phyloP scores from a whole-genome alignment of 2,797 vertebrate genomes.

The Fratercula arctica region DNA sequence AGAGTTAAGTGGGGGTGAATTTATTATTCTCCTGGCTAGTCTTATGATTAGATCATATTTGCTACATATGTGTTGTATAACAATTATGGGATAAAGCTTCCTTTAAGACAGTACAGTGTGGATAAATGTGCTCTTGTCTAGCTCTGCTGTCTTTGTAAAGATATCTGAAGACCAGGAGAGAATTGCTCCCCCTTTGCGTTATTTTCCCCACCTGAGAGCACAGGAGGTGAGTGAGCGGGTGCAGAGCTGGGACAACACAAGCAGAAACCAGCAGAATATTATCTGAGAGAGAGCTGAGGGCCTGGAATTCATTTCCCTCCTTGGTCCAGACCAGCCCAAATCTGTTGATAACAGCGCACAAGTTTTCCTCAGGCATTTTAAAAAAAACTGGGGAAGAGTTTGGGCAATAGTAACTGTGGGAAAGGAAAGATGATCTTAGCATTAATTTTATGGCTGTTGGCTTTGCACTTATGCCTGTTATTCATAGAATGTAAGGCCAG shows the following conservation, averaged over 20 bases:
- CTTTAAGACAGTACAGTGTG: background rate
- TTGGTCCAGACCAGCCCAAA: background rate
- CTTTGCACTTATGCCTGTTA: background rate
- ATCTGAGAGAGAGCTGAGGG: background rate
- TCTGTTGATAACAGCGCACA: background rate
- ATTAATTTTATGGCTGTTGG: background rate
- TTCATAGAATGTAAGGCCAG: background rate
- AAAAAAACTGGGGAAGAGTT: background rate
- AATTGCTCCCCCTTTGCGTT: background rate
- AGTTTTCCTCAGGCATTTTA: background rate
- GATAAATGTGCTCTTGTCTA: background rate
- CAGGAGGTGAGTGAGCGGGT: rapidly evolving
- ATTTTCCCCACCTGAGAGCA: background rate
- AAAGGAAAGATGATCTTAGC: background rate
- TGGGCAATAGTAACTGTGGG: background rate
- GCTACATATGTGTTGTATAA: background rate
- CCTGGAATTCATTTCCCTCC: background rate
- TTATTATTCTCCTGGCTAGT: background rate
- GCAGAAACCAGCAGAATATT: background rate
- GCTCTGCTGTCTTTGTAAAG: background rate
- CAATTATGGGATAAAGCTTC: background rate
- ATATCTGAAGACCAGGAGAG: background rate
- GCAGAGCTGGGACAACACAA: background rate
- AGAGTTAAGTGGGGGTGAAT: background rate
- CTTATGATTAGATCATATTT: background rate